Evolutionary conservation across 2,797 vertebrate genomes (phyloP).

Genomic region (Meda fulgida): DNA sequence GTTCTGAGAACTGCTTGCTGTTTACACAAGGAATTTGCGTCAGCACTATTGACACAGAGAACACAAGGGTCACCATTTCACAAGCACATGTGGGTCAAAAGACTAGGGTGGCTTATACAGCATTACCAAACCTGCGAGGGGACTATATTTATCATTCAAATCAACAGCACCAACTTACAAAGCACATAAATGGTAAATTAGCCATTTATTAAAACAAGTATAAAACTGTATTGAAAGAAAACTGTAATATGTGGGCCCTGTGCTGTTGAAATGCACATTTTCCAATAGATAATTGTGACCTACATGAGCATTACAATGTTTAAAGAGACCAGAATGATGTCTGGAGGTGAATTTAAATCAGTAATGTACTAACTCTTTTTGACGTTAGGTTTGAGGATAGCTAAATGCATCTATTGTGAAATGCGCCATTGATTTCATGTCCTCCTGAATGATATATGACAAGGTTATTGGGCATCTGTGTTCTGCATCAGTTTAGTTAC

Average conservation of each 20-base stretch:
- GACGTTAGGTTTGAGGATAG: neutral
- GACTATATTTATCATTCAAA: neutral
- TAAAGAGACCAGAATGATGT: neutral
- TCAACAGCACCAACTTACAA: slow-evolving; percentile 6
- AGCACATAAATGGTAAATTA: neutral
- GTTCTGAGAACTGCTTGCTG: slow-evolving; percentile 9
- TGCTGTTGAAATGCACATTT: neutral
- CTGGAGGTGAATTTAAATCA: slow-evolving; percentile 7
- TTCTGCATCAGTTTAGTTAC: neutral
- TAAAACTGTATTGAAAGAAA: neutral
- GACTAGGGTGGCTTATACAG: neutral
- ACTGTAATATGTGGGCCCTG: neutral
- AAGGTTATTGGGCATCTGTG: neutral
- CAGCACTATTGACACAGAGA: slow-evolving; percentile 52
- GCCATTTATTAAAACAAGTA: neutral
- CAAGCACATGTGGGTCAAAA: slow-evolving; percentile 34
- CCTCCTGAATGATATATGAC: neutral
- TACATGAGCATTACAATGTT: neutral
- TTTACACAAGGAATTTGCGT: slow-evolving; percentile 46
- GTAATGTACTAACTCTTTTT: slow-evolving; percentile 1
- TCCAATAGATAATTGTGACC: neutral
- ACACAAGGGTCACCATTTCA: slow-evolving; percentile 49
- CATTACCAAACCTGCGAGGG: slow-evolving; percentile 10
- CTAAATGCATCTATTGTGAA: slow-evolving; percentile 18
- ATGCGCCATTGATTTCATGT: slow-evolving; percentile 19